Percentiles rank a stretch among this genome's conserved stretches.
Evolutionary conservation across 2,888 invertebrate species (phyloP).

Genomic region (Sarcophaga rosellei): DNA sequence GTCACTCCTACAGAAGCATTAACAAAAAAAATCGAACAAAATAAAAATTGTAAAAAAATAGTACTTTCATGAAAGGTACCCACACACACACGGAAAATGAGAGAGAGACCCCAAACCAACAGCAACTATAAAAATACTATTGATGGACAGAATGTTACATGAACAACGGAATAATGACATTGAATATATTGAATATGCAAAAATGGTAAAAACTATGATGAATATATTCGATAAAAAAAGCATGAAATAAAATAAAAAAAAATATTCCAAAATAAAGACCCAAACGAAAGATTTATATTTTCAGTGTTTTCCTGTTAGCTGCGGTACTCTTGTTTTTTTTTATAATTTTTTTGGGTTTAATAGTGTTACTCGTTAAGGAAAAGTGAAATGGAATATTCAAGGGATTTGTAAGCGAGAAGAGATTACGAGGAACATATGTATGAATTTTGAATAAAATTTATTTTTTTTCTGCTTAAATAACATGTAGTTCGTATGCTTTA

Average conservation of each 20-base stretch:
- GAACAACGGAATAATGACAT: conserved; percentile 53
- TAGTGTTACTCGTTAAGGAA: too few species aligned
- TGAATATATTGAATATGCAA: conserved; percentile 59
- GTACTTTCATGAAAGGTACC: not conserved
- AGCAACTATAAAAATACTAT: not conserved
- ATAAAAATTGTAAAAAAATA: conserved; percentile 13
- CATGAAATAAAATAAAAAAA: not conserved
- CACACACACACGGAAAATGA: too few species aligned
- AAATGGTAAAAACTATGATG: conserved; percentile 35
- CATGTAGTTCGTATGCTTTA: too few species aligned
- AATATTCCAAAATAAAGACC: too few species aligned
- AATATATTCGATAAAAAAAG: conserved; percentile 42
- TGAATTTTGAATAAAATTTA: too few species aligned
- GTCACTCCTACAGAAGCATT: not conserved
- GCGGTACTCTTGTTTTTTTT: too few species aligned
- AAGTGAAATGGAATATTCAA: too few species aligned
- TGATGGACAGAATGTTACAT: conserved; percentile 36
- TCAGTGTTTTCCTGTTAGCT: too few species aligned
- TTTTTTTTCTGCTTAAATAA: too few species aligned
- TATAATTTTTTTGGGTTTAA: too few species aligned
- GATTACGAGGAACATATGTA: not conserved
- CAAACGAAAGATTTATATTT: not conserved
- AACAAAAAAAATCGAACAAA: not conserved
- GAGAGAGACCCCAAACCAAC: conserved; percentile 2
- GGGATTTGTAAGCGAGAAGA: too few species aligned